Evolutionary conservation across 2,797 vertebrate genomes (phyloP).

Genomic region (Margarornis squamiger): DNA sequence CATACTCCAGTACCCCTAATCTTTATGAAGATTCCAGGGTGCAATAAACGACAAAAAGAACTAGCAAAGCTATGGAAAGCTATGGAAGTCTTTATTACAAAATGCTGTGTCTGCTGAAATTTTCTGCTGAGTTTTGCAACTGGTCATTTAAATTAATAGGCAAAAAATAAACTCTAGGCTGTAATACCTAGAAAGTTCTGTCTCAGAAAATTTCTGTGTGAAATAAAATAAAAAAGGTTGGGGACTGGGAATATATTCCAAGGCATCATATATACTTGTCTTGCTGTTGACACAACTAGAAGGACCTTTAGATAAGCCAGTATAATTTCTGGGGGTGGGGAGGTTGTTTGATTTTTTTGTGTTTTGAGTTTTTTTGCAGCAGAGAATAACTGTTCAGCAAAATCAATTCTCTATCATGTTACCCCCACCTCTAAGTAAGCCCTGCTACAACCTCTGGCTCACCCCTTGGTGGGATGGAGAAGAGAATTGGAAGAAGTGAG

Average conservation of each 20-base stretch:
- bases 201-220: background rate
- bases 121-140: background rate
- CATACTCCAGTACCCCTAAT: background rate
- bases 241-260: background rate
- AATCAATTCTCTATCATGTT: background rate
- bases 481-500: background rate
- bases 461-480: rapidly evolving
- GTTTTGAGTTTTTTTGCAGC: background rate
- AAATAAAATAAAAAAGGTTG: background rate
- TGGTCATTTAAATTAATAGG: background rate
- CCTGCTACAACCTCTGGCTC: background rate
- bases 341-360: no score
- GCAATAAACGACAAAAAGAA: background rate
- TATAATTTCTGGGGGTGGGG: background rate
- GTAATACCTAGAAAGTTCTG: background rate
- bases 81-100: background rate
- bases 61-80: background rate
- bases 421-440: background rate
- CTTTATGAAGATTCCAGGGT: background rate
- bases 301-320: background rate
- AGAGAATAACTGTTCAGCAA: background rate
- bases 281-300: background rate
- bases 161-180: background rate
- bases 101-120: background rate
- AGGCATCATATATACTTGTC: background rate